Percentiles rank a stretch among this genome's conserved stretches.
Conservation (phyloP, 2,797 vertebrate species). For the Sebastes nivosus region DNA sequence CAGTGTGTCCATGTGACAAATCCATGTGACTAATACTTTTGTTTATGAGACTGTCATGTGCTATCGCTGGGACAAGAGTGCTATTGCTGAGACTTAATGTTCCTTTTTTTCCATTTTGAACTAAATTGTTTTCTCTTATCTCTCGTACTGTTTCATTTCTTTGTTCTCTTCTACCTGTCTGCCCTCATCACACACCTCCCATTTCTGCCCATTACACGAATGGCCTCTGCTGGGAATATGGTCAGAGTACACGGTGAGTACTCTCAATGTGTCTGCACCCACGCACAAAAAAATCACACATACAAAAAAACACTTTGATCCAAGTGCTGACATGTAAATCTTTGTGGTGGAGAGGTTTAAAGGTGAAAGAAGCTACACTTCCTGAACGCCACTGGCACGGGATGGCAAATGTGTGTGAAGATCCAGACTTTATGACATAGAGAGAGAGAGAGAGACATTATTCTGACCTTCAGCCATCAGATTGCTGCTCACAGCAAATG, state of each 20-base stretch:
- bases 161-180: slow-evolving; percentile 27
- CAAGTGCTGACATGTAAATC: neutral
- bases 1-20: neutral
- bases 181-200: neutral
- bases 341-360: neutral
- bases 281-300: neutral
- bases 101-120: slow-evolving; percentile 25
- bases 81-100: slow-evolving; percentile 20
- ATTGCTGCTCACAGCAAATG: neutral
- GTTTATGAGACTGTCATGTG: neutral
- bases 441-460: neutral
- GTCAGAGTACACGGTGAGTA: slow-evolving; percentile 80
- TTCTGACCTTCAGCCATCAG: slow-evolving; percentile 24
- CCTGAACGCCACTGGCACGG: neutral
- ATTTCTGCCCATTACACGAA: slow-evolving; percentile 27
- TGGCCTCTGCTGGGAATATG: slow-evolving; percentile 38
- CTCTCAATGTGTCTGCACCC: neutral
- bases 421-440: neutral
- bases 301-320: neutral
- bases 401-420: neutral
- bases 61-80: slow-evolving; percentile 12
- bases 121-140: slow-evolving; percentile 23
- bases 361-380: neutral
- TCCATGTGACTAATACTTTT: neutral
- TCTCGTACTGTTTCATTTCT: slow-evolving; percentile 25